A percentile compares a stretch with the other conserved stretches of the same genome.
These are phyloP conservation scores for Avahi laniger DNA, from an alignment of 2,797 vertebrate genomes.

Conservation along the genomic window DNA sequence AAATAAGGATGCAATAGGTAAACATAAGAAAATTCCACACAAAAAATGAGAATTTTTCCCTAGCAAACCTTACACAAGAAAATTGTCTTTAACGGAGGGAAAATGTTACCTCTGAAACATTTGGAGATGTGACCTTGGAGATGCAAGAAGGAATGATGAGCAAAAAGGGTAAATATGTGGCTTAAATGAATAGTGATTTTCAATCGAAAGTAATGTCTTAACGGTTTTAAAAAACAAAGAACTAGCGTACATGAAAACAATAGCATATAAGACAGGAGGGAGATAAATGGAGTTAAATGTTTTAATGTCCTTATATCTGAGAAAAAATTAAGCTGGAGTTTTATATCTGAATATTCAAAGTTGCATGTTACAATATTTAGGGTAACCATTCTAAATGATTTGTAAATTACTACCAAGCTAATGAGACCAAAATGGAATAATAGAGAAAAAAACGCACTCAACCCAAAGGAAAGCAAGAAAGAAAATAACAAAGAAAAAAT, in stretches of 20 bases:
- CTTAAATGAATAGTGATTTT: neutral
- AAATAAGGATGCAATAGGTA: neutral
- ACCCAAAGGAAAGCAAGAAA: neutral
- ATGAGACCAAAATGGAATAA: neutral
- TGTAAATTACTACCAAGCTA: neutral
- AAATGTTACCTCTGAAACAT: neutral
- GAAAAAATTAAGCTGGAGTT: neutral
- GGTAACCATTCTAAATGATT: neutral
- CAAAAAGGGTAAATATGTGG: neutral
- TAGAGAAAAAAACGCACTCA: neutral
- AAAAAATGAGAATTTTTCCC: neutral
- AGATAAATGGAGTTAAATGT: neutral
- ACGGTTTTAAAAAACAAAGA: neutral
- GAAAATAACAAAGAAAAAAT: neutral
- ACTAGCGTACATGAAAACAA: neutral
- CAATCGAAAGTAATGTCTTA: neutral
- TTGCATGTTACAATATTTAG: neutral
- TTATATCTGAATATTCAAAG: neutral
- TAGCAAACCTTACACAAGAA: neutral
- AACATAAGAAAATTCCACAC: neutral
- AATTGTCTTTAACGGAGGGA: neutral
- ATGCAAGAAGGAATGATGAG: neutral
- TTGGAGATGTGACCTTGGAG: neutral
- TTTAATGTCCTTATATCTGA: neutral
- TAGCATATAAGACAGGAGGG: neutral